These are phyloP conservation scores for Cryptops parisi DNA, from an alignment of 2,888 invertebrate species.

Conservation along the genomic window DNA sequence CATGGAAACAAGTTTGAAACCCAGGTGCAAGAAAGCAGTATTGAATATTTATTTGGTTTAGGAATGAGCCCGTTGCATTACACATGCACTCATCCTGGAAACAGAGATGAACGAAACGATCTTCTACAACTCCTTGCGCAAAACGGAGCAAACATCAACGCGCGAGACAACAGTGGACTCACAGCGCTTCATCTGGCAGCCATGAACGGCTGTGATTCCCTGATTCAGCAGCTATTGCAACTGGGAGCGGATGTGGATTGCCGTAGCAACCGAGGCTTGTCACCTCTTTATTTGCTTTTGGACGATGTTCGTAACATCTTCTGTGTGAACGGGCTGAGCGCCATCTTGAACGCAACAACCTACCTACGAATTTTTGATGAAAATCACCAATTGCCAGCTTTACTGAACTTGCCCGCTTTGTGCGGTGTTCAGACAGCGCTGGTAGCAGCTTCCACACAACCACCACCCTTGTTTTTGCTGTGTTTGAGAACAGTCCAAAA, in stretches of 20 bases:
- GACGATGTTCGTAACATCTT: neutral
- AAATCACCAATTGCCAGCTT: neutral
- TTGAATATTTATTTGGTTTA: neutral
- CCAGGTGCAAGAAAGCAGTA: no score
- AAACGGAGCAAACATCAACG: conserved; percentile 5
- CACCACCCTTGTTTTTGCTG: neutral
- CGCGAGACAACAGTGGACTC: neutral
- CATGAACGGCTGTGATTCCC: neutral
- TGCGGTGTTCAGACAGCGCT: neutral
- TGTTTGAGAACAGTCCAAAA: conserved; percentile 1
- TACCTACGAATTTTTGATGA: neutral
- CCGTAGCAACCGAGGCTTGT: neutral
- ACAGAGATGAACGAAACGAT: neutral
- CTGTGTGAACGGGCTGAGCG: neutral
- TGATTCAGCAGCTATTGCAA: neutral
- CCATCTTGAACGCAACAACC: neutral
- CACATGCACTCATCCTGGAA: neutral
- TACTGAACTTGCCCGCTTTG: neutral
- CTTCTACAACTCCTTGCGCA: neutral
- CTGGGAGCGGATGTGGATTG: neutral
- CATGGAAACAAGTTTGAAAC: no score
- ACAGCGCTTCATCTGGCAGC: conserved; percentile 3
- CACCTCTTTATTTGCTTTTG: neutral
- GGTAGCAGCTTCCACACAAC: neutral
- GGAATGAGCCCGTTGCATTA: conserved; percentile 6